Percentiles rank a stretch among this genome's conserved stretches.
phyloP scores from a whole-genome alignment of 2,113 vertebrate genomes.

The Bubo blakistoni region DNA sequence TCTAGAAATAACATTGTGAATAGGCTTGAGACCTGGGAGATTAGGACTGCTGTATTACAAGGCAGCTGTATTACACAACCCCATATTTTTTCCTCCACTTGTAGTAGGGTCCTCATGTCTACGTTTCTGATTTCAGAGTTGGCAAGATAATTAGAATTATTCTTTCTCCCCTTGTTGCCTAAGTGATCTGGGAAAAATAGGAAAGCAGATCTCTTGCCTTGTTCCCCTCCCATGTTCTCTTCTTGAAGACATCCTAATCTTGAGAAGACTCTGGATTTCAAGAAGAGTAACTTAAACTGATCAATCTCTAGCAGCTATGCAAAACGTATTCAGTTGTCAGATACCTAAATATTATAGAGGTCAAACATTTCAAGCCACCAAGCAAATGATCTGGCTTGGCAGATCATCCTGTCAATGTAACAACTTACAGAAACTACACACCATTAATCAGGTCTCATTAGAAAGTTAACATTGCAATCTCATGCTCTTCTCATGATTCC shows the following conservation, averaged over 20 bases:
- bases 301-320: neutral
- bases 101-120: neutral
- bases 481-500: neutral
- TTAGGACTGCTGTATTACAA: neutral
- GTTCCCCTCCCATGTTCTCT: neutral
- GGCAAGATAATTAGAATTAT: neutral
- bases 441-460: neutral
- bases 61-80: neutral
- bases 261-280: neutral
- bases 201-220: neutral
- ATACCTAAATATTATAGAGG: neutral
- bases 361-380: neutral
- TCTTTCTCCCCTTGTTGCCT: neutral
- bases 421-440: neutral
- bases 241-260: neutral
- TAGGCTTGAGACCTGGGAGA: neutral
- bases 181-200: neutral
- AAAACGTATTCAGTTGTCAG: neutral
- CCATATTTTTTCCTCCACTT: neutral
- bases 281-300: neutral
- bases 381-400: neutral
- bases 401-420: neutral
- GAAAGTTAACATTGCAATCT: neutral
- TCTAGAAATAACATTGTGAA: neutral
- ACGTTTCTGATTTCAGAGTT: neutral